Evolutionary conservation across 2,113 vertebrate species (phyloP).

Genomic region (Antidorcas marsupialis): DNA sequence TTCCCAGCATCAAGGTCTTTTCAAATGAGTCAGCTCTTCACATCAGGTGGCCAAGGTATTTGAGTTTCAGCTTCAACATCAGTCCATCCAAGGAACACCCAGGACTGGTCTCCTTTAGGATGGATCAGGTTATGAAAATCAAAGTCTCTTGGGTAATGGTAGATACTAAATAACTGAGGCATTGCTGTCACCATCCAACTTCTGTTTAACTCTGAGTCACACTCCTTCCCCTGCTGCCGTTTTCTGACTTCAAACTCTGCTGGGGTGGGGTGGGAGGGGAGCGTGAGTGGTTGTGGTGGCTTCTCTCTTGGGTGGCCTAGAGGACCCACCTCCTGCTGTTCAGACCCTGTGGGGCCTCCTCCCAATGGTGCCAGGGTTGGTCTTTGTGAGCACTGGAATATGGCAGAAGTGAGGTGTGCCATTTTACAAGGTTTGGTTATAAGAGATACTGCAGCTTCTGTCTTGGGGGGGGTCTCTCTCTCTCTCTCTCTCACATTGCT

Average conservation of each 20-base stretch:
- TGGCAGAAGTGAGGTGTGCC: not conserved
- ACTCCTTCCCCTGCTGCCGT: not conserved
- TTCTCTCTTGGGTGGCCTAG: not conserved
- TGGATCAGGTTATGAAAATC: rapidly evolving
- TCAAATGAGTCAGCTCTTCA: no score
- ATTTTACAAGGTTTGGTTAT: not conserved
- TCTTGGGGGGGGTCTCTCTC: not conserved
- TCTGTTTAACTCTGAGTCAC: not conserved
- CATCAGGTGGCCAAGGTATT: no score
- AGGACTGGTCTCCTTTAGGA: no score
- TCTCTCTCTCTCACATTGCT: not conserved
- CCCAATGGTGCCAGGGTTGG: no score
- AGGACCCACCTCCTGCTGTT: not conserved
- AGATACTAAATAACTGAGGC: not conserved
- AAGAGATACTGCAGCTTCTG: not conserved
- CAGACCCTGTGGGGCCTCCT: not conserved
- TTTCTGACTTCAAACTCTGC: not conserved
- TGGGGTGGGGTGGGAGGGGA: rapidly evolving
- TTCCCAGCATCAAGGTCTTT: no score
- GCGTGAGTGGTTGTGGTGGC: not conserved
- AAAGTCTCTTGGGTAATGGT: not conserved
- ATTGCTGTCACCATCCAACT: not conserved
- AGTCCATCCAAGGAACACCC: no score
- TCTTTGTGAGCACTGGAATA: not conserved
- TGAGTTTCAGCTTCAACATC: no score